These are phyloP conservation scores for Microtus montanus DNA, from an alignment of 2,113 vertebrate genomes.

Conservation along the genomic window DNA sequence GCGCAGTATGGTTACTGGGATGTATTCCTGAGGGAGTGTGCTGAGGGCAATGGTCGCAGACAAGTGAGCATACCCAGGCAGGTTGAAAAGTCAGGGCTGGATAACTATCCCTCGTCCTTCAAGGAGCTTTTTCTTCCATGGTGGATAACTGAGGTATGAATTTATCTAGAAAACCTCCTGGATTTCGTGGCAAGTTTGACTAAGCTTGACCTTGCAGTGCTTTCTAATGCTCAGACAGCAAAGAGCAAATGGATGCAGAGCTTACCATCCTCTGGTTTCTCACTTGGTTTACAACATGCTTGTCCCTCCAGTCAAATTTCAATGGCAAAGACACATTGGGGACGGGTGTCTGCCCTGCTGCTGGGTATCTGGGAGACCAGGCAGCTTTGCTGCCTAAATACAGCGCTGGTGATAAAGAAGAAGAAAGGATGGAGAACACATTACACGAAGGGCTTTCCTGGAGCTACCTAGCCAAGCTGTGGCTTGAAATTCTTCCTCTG, in stretches of 20 bases:
- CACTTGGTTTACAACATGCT: constrained; percentile 89
- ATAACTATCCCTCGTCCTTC: not conserved
- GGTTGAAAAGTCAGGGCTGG: not conserved
- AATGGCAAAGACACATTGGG: constrained; percentile 82
- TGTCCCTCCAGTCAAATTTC: constrained; percentile 95
- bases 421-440: not conserved
- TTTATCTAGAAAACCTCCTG: not conserved
- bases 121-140: not conserved
- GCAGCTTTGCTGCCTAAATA: constrained; percentile 88
- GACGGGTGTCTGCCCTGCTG: constrained; percentile 40
- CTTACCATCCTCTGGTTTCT: constrained; percentile 92
- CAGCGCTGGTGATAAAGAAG: constrained; percentile 84
- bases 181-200: not conserved
- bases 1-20: not conserved
- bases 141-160: not conserved
- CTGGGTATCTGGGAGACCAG: constrained; percentile 82
- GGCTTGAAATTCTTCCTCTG: not conserved
- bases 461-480: not conserved
- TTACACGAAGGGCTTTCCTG: not conserved
- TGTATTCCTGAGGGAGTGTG: no score
- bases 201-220: not conserved
- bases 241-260: not conserved
- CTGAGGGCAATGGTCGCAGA: not conserved
- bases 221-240: not conserved
- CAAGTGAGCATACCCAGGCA: not conserved